Conservation (phyloP, 2,888 invertebrate species). For the Brachyopa scutellaris region DNA sequence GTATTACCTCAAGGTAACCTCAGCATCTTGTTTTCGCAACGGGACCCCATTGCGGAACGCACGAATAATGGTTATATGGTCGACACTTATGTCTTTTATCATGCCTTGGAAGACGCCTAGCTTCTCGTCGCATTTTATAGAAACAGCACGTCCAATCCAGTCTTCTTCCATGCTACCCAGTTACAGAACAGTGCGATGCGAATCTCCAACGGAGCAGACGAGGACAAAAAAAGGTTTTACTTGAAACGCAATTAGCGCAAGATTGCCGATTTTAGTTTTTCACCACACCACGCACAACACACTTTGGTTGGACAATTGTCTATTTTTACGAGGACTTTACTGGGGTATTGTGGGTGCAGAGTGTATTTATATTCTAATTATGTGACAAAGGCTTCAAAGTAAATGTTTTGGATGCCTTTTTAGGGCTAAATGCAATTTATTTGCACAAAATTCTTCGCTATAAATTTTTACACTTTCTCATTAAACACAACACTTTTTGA, state of each 20-base stretch:
- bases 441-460: constrained; percentile 58
- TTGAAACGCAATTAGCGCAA: constrained; percentile 66
- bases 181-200: not conserved
- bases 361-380: not conserved
- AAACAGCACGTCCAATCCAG: constrained; percentile 89
- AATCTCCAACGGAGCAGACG: constrained; percentile 37
- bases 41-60: constrained; percentile 91
- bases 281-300: constrained; percentile 73
- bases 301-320: constrained; percentile 36
- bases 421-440: constrained; percentile 66
- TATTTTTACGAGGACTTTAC: constrained; percentile 1
- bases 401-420: constrained; percentile 53
- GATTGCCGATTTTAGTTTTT: constrained; percentile 58
- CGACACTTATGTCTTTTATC: constrained; percentile 88
- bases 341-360: not conserved
- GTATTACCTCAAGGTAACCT: constrained; percentile 86
- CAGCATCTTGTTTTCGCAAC: constrained; percentile 83
- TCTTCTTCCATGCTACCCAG: constrained; percentile 76
- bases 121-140: constrained; percentile 90
- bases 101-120: constrained; percentile 90
- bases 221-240: constrained; percentile 25
- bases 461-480: constrained; percentile 65
- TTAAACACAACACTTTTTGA: constrained; percentile 69
- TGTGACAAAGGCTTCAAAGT: constrained; percentile 17
- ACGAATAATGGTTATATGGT: constrained; percentile 88